Base-by-base conservation (phyloP, 2,113 vertebrate species). In the Trichechus manatus region DNA sequence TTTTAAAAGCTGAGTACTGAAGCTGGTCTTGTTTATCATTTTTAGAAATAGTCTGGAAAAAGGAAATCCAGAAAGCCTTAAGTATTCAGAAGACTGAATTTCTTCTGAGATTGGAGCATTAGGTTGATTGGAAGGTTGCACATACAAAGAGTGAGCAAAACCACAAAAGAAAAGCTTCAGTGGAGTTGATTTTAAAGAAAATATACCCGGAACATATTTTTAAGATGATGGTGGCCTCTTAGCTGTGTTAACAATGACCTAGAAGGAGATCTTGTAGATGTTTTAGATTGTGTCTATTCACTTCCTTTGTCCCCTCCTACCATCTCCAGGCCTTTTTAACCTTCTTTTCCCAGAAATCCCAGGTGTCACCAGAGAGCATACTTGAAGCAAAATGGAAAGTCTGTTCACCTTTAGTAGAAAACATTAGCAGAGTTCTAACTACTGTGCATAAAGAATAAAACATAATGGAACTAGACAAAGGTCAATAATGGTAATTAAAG, bases 11-110 rank as follows among this genome's bases (percentile, higher is more conserved):
- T 84, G 84, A 66, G 59, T 75, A 19, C 36, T 70, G 19, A 59
- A 31, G 31, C 25, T 90, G 17, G 72, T 85, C 8, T 94, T 10
- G 13, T 29, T 79, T 3, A 85, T 0, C 39, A 70, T 59, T 91
- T 89, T 95, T 78, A 90, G 87, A 59, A 90, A 79, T 61, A 85
- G 59, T 61, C 87, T 78, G 42, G 47, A 25, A 70, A 82, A 89
- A 15, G 27, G 68, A 75, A 78, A 91, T 25, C 47, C 47, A 85
- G 61, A 80, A 79, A 56, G 25, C 29, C 36, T 87, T 36, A 66
- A 53, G 53, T 39, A 66, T 15, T 75, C 29, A 85, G 36, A 90
- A 89, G 63, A 84, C 68, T 44, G 39, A 88, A 31, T 85, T 70
- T 85, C 80, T 47, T 94, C 61, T 70, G 72, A 91, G 61, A 59